Evolutionary conservation across 2,797 vertebrate species (phyloP).

Genomic region (Corythornis leucogaster): DNA sequence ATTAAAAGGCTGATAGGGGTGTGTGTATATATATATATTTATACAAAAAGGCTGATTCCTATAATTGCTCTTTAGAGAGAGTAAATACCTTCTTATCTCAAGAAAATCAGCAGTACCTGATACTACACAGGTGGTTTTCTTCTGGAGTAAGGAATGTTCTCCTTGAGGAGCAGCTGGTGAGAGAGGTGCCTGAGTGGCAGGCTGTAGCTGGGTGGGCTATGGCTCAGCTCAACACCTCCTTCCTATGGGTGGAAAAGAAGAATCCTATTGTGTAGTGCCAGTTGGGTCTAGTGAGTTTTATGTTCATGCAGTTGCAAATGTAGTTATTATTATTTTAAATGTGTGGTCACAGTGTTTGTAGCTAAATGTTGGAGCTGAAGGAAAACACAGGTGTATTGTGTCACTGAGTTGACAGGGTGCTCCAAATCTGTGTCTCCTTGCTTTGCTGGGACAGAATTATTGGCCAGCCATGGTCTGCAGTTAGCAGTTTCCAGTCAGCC

Average conservation of each 20-base stretch:
- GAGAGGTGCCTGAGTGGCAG: background rate
- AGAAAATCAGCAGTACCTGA: background rate
- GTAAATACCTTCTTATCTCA: background rate
- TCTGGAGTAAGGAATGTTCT: background rate
- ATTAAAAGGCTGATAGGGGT: too few species aligned
- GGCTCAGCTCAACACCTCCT: background rate
- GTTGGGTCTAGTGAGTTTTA: background rate
- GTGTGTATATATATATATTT: background rate
- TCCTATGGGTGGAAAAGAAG: background rate
- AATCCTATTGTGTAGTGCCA: background rate
- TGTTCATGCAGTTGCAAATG: background rate
- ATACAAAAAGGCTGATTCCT: background rate
- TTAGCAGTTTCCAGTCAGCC: background rate
- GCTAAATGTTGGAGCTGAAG: background rate
- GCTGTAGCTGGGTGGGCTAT: too few species aligned
- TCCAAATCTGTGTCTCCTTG: background rate
- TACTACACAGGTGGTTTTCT: background rate
- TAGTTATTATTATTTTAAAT: background rate
- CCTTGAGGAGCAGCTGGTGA: background rate
- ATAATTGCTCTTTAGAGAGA: background rate
- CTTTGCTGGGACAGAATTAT: background rate
- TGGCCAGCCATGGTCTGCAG: background rate
- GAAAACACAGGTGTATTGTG: background rate
- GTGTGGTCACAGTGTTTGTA: background rate
- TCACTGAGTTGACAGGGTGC: background rate